phyloP scores from a whole-genome alignment of 2,888 invertebrate genomes.

The Conomelus anceps region DNA sequence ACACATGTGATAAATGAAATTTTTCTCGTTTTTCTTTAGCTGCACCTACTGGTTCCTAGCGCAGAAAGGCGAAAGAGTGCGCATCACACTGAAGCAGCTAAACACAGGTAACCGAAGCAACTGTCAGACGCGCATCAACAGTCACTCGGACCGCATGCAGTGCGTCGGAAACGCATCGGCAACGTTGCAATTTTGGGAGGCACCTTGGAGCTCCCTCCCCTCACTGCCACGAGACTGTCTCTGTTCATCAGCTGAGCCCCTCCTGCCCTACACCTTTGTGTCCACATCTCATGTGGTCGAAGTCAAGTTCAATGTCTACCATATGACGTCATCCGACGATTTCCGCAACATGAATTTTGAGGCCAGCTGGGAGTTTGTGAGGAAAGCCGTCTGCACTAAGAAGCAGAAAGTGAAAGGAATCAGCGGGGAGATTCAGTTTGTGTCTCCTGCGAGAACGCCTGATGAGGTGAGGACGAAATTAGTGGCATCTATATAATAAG shows the following conservation, averaged over 20 bases:
- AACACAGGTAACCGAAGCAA: constrained; percentile 51
- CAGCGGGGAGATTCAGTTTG: constrained; percentile 66
- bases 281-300: constrained; percentile 71
- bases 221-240: constrained; percentile 63
- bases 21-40: constrained; percentile 44
- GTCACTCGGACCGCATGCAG: constrained; percentile 61
- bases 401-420: constrained; percentile 64
- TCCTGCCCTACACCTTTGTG: constrained; percentile 65
- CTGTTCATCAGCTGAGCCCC: constrained; percentile 52
- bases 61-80: constrained; percentile 70
- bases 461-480: constrained; percentile 44
- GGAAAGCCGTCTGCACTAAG: constrained; percentile 62
- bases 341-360: constrained; percentile 79
- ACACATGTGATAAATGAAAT: background rate
- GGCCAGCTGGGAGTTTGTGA: constrained; percentile 73
- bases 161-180: constrained; percentile 65
- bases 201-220: constrained; percentile 21
- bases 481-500: too few relatives aligned
- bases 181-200: constrained; percentile 60
- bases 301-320: constrained; percentile 70
- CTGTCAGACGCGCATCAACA: constrained; percentile 53
- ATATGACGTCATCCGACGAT: constrained; percentile 81
- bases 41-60: constrained; percentile 85
- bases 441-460: constrained; percentile 46
- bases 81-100: constrained; percentile 66